A percentile compares a stretch with the other conserved stretches of the same genome.
Evolutionary conservation across 2,888 invertebrate genomes (phyloP).

Genomic region (Nowickia ferox): DNA sequence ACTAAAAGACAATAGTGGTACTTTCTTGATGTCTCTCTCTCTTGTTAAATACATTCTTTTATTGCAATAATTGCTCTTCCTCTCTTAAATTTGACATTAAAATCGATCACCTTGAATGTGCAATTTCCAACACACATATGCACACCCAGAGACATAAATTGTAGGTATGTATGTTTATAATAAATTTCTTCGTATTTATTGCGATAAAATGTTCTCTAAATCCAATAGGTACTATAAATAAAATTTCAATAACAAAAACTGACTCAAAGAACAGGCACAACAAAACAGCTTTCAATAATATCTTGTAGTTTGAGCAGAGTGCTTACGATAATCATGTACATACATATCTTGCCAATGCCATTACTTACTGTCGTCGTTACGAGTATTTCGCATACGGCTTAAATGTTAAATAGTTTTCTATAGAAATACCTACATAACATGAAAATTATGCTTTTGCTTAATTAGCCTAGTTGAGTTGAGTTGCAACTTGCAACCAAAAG

Average conservation of each 20-base stretch:
- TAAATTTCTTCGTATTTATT: constrained; percentile 21
- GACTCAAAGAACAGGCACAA: constrained; percentile 15
- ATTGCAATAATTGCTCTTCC: constrained; percentile 53
- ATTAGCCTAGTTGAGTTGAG: constrained; percentile 62
- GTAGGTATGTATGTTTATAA: background rate
- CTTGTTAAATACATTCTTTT: constrained; percentile 1
- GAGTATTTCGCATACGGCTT: constrained; percentile 17
- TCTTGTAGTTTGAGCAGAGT: constrained; percentile 17
- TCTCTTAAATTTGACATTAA: constrained; percentile 16
- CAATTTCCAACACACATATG: constrained; percentile 22
- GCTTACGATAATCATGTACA: background rate
- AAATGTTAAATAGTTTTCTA: constrained; percentile 36
- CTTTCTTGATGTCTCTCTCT: constrained; percentile 14
- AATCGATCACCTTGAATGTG: constrained; percentile 70
- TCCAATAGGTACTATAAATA: constrained; percentile 24
- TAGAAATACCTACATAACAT: constrained; percentile 32
- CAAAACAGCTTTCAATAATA: constrained; percentile 16
- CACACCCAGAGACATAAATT: background rate
- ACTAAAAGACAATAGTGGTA: constrained; percentile 18
- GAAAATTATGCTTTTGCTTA: constrained; percentile 65
- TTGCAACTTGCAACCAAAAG: constrained; percentile 41
- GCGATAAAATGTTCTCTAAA: constrained; percentile 32
- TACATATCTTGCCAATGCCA: constrained; percentile 30
- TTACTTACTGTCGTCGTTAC: constrained; percentile 4
- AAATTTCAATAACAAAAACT: constrained; percentile 29